phyloP scores from a whole-genome alignment of 2,888 invertebrate species.

The Dendrolimus pini region DNA sequence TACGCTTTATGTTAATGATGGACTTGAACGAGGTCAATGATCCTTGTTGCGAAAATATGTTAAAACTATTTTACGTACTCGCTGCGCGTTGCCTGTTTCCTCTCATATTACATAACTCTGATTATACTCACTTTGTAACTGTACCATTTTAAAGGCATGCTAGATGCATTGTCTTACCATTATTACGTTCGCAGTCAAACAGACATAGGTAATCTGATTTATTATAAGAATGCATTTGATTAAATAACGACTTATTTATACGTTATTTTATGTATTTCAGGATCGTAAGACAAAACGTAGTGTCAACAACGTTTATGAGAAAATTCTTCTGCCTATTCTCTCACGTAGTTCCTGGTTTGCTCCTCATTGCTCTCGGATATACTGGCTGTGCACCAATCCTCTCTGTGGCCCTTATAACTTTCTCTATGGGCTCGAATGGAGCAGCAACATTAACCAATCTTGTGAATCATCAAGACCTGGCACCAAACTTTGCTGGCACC shows the following conservation, averaged over 20 bases:
- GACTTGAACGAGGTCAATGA: too few species aligned
- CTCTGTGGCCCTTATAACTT: slow-evolving; percentile 80
- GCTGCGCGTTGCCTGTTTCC: too few species aligned
- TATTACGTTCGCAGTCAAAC: too few species aligned
- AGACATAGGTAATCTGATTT: too few species aligned
- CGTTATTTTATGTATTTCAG: slow-evolving; percentile 29
- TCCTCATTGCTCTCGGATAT: slow-evolving; percentile 74
- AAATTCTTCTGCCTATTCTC: slow-evolving; percentile 82
- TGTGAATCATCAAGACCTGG: slow-evolving; percentile 83
- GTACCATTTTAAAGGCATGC: too few species aligned
- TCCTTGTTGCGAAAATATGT: too few species aligned
- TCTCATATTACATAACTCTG: too few species aligned
- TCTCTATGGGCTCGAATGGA: slow-evolving; percentile 81
- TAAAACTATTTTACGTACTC: too few species aligned
- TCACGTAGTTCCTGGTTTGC: slow-evolving; percentile 70
- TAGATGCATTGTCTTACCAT: too few species aligned
- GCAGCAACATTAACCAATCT: slow-evolving; percentile 79
- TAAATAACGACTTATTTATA: too few species aligned
- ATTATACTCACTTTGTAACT: too few species aligned
- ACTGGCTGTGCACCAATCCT: slow-evolving; percentile 79
- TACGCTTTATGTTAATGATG: neutral
- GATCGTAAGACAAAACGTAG: slow-evolving; percentile 66
- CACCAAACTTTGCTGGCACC: slow-evolving; percentile 86
- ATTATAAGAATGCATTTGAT: too few species aligned
- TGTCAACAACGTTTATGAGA: slow-evolving; percentile 74